phyloP scores from a whole-genome alignment of 2,797 vertebrate species.

The Coluber constrictor region DNA sequence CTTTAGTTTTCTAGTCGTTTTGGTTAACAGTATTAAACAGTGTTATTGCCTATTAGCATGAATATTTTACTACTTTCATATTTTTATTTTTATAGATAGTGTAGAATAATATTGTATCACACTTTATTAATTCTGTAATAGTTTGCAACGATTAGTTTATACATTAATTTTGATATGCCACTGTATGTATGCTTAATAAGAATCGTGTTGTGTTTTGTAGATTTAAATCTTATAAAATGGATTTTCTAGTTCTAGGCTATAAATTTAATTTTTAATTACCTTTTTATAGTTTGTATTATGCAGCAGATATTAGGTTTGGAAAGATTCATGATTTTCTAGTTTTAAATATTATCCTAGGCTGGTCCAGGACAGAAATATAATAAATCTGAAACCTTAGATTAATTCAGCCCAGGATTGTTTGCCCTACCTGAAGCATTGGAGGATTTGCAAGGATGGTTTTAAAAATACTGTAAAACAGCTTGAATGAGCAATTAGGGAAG shows the following conservation, averaged over 20 bases:
- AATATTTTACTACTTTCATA: background rate
- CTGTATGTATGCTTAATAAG: background rate
- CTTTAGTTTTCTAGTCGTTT: background rate
- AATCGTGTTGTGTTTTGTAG: background rate
- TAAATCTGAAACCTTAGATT: background rate
- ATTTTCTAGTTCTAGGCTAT: background rate
- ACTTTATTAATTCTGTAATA: background rate
- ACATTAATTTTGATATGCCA: background rate
- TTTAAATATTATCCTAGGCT: background rate
- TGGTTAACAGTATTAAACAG: background rate
- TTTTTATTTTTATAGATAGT: background rate
- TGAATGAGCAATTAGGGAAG: background rate
- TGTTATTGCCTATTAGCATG: background rate
- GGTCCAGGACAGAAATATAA: background rate
- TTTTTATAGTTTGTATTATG: background rate
- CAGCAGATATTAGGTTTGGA: background rate
- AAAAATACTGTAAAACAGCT: background rate
- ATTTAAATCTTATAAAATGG: background rate
- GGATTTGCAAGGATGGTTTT: background rate
- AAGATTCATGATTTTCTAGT: background rate
- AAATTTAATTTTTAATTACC: background rate
- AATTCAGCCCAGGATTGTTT: background rate
- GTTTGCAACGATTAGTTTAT: background rate
- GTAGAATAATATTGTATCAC: background rate
- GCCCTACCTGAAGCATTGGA: background rate